Evolutionary conservation across 2,113 vertebrate species (phyloP).

Genomic region (Hippocampus guttulatus): DNA sequence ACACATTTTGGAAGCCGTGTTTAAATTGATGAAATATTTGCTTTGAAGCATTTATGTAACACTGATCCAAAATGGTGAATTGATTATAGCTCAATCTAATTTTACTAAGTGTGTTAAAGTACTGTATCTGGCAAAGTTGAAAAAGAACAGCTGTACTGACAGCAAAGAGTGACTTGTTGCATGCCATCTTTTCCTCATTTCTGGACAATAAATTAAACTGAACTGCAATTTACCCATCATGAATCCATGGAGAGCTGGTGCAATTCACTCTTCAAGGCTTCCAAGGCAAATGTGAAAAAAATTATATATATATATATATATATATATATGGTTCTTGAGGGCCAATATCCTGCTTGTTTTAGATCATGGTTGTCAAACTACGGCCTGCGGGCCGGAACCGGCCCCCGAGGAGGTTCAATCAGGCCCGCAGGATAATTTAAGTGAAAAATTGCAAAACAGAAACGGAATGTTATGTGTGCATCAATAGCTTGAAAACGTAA

Average conservation of each 20-base stretch:
- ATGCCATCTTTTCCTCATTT: constrained; percentile 51
- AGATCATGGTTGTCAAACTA: no score
- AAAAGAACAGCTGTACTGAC: constrained; percentile 56
- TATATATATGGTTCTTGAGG: no score
- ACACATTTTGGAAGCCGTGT: not conserved
- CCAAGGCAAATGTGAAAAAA: not conserved
- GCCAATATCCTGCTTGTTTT: no score
- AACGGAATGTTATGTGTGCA: no score
- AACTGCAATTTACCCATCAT: constrained; percentile 73
- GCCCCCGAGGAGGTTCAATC: no score
- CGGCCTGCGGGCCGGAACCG: no score
- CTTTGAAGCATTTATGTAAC: not conserved
- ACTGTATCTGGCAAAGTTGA: not conserved
- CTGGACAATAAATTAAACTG: constrained; percentile 69
- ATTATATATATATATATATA: no score
- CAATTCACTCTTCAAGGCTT: constrained; percentile 55
- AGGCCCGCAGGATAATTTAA: no score
- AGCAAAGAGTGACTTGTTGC: constrained; percentile 48
- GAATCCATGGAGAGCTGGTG: constrained; percentile 67
- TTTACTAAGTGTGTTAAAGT: not conserved
- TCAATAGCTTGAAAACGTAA: no score
- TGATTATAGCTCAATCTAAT: not conserved
- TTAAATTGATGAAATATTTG: not conserved
- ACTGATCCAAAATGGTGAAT: not conserved
- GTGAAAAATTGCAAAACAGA: no score